Evolutionary conservation across 2,888 invertebrate species (phyloP).

Genomic region (Macroteleia sp.): DNA sequence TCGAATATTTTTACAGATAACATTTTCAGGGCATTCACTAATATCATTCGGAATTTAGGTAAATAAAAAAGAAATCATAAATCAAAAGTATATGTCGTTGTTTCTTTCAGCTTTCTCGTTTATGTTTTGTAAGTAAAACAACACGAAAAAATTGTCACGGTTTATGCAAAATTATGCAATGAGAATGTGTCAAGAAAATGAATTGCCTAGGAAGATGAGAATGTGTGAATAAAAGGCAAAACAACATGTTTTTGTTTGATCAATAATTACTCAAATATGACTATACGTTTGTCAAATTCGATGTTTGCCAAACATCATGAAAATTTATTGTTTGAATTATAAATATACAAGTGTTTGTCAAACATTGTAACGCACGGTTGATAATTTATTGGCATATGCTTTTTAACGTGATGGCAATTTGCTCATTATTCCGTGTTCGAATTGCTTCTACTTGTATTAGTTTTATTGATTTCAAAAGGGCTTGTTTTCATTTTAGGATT

Average conservation of each 20-base stretch:
- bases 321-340: conserved; percentile 39
- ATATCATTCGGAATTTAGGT: no score
- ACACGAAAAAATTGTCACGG: conserved; percentile 17
- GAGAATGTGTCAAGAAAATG: conserved; percentile 48
- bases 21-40: no score
- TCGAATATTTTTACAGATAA: no score
- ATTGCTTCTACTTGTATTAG: no score
- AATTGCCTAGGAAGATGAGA: conserved; percentile 16
- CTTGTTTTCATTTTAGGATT: background rate
- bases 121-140: conserved; percentile 1
- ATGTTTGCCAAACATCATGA: conserved; percentile 19
- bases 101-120: no score
- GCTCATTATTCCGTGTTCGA: no score
- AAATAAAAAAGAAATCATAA: no score
- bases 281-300: conserved; percentile 31
- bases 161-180: conserved; percentile 37
- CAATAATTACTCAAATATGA: conserved; percentile 42
- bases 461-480: background rate
- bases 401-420: no score
- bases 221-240: conserved; percentile 13
- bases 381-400: conserved; percentile 3
- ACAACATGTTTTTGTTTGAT: conserved; percentile 41
- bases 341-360: conserved; percentile 26
- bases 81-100: no score
- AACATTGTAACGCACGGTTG: conserved; percentile 15